Evolutionary conservation across 2,113 vertebrate species (phyloP).

Genomic region (Salvelinus sp.): DNA sequence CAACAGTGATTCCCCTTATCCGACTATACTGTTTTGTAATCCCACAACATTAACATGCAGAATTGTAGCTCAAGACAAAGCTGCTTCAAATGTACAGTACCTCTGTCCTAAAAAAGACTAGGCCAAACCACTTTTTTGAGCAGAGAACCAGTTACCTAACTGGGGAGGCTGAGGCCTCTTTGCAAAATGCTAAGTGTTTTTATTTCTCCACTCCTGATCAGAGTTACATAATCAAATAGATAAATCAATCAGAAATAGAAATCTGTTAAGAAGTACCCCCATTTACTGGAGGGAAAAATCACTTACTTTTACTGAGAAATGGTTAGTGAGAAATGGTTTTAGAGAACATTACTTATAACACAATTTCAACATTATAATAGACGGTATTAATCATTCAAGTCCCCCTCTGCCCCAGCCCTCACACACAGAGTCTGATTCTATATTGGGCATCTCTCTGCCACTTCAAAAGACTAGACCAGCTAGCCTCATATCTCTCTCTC

Average conservation of each 20-base stretch:
- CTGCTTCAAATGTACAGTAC: neutral
- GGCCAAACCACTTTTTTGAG: neutral
- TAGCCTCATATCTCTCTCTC: neutral
- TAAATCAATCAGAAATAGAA: constrained; percentile 20
- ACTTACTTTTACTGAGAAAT: constrained; percentile 5
- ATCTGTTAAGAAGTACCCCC: constrained; percentile 29
- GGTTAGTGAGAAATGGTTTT: constrained; percentile 27
- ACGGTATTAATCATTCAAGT: constrained; percentile 64
- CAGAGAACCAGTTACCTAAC: neutral
- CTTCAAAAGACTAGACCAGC: neutral
- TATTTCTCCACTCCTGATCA: constrained; percentile 3
- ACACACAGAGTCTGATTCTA: constrained; percentile 47
- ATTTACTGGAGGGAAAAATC: constrained; percentile 3
- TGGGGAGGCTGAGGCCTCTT: neutral
- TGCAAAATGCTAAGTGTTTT: neutral
- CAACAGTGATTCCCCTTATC: no score
- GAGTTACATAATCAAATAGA: constrained; percentile 1
- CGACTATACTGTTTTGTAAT: neutral
- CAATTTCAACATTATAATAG: constrained; percentile 51
- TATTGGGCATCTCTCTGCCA: constrained; percentile 48
- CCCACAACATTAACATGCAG: neutral
- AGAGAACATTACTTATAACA: constrained; percentile 44
- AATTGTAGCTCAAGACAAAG: neutral
- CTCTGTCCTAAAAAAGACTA: neutral
- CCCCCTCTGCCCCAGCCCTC: constrained; percentile 17